These are phyloP conservation scores for Menidia menidia DNA, from an alignment of 2,797 vertebrate species.

Conservation along the genomic window DNA sequence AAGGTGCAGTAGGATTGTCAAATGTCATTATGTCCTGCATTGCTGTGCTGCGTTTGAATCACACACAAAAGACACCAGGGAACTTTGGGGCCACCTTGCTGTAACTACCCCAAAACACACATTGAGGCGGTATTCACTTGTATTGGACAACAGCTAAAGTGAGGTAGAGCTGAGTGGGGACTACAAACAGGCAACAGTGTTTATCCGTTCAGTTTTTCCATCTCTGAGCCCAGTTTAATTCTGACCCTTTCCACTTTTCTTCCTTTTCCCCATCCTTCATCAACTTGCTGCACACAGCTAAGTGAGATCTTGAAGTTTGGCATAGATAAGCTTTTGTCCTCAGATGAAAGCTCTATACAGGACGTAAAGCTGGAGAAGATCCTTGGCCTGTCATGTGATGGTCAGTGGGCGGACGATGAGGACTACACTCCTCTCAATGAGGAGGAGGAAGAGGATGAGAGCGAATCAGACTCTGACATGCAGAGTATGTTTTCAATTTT, in stretches of 20 bases:
- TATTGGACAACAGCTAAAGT: too few species aligned
- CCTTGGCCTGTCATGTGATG: constrained; percentile 84
- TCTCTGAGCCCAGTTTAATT: too few species aligned
- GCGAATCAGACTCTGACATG: constrained; percentile 60
- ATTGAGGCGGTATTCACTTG: too few species aligned
- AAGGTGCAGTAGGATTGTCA: too few species aligned
- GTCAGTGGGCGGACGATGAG: constrained; percentile 83
- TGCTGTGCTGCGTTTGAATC: too few species aligned
- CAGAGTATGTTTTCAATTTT: constrained; percentile 62
- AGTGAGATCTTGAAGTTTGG: constrained; percentile 94
- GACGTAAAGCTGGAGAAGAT: constrained; percentile 87
- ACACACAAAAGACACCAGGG: too few species aligned
- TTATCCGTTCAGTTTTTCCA: too few species aligned
- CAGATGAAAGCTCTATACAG: constrained; percentile 86
- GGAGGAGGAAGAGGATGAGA: constrained; percentile 67
- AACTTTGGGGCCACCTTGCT: too few species aligned
- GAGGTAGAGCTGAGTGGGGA: too few species aligned
- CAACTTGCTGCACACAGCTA: constrained; percentile 76
- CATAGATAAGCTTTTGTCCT: constrained; percentile 90
- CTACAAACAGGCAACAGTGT: too few species aligned
- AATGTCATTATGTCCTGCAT: too few species aligned
- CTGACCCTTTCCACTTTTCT: not conserved
- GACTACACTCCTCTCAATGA: constrained; percentile 29
- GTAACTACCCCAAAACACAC: too few species aligned
- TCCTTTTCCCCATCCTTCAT: not conserved